Evolutionary conservation across 92 coral and sea anemone genomes (phyloP).

Genomic region (Hydrozoanthus gracilis): DNA sequence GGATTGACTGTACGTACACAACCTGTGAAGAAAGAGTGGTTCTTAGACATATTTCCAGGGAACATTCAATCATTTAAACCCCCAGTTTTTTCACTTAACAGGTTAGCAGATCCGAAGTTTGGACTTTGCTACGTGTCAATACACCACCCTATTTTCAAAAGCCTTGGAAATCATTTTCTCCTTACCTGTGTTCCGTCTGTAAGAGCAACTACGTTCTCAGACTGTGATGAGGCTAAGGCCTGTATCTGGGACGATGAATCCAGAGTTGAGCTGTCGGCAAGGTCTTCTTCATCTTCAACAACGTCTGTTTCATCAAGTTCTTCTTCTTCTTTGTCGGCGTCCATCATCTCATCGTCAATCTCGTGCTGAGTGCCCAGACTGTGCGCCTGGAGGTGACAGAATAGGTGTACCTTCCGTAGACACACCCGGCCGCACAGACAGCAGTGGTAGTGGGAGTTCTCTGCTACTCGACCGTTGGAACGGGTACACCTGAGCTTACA

Average conservation of each 20-base stretch:
- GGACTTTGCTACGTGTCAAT: too few species aligned
- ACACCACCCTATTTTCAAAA: neutral
- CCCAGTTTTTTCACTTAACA: neutral
- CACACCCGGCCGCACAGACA: slow-evolving; percentile 91
- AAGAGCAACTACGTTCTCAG: slow-evolving; percentile 78
- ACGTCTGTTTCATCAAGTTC: slow-evolving; percentile 77
- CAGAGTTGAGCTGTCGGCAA: slow-evolving; percentile 63
- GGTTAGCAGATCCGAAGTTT: too few species aligned
- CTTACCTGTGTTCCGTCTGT: slow-evolving; percentile 86
- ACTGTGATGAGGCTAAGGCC: slow-evolving; percentile 55
- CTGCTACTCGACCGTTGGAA: slow-evolving; percentile 85
- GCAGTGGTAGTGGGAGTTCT: slow-evolving; percentile 93
- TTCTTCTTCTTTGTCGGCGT: slow-evolving; percentile 67
- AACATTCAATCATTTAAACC: neutral
- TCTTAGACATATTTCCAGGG: neutral
- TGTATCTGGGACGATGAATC: slow-evolving; percentile 73
- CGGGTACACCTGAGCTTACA: slow-evolving; percentile 80
- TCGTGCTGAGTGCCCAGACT: slow-evolving; percentile 75
- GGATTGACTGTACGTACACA: slow-evolving; percentile 88
- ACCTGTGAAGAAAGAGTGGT: slow-evolving; percentile 56
- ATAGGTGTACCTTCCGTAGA: slow-evolving; percentile 84
- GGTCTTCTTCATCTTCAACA: slow-evolving; percentile 67
- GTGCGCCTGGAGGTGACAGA: slow-evolving; percentile 91
- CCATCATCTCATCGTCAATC: slow-evolving; percentile 72
- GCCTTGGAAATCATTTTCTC: neutral